Evolutionary conservation across 2,888 invertebrate species (phyloP).

Genomic region (Unio pictorum): DNA sequence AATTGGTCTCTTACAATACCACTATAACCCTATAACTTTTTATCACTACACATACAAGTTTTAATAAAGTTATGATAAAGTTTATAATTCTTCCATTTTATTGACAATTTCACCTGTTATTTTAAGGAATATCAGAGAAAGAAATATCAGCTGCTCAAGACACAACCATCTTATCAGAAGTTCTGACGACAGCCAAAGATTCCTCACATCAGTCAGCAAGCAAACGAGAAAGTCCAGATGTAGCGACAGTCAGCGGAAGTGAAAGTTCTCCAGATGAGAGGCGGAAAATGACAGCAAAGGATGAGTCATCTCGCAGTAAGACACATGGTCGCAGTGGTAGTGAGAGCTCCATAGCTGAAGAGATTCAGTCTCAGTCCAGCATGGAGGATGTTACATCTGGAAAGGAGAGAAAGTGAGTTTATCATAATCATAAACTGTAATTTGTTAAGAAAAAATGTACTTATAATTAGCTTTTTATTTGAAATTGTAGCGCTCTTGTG

Average conservation of each 20-base stretch:
- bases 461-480: no score
- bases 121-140: not conserved
- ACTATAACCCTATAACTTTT: no score
- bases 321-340: slow-evolving; percentile 48
- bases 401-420: no score
- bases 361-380: slow-evolving; percentile 44
- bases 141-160: slow-evolving; percentile 29
- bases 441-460: no score
- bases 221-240: slow-evolving; percentile 29
- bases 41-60: no score
- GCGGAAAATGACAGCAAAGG: slow-evolving; percentile 24
- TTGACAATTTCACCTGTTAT: no score
- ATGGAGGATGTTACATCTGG: slow-evolving; percentile 23
- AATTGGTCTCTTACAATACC: no score
- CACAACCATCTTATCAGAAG: slow-evolving; percentile 44
- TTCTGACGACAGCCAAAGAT: slow-evolving; percentile 45
- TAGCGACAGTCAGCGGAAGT: slow-evolving; percentile 19
- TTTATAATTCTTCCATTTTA: no score
- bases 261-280: slow-evolving; percentile 39
- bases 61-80: no score
- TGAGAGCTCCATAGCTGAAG: slow-evolving; percentile 58
- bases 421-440: no score
- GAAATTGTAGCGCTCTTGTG: no score
- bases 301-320: slow-evolving; percentile 22
- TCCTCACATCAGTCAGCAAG: slow-evolving; percentile 27